Evolutionary conservation across 2,113 vertebrate species (phyloP).

Genomic region (Leucopsar rothschildi): DNA sequence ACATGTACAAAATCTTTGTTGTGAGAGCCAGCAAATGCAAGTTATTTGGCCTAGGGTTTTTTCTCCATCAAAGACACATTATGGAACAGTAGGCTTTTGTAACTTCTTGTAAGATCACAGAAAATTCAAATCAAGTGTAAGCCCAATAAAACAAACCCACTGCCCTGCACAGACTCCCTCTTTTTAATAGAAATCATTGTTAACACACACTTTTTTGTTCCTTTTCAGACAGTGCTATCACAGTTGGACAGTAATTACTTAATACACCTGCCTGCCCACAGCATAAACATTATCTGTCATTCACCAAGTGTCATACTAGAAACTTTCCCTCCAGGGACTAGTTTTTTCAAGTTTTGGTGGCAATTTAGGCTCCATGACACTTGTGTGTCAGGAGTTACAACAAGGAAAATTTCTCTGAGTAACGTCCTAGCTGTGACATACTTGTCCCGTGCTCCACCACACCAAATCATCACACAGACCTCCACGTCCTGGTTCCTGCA

Average conservation of each 20-base stretch:
- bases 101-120: background rate
- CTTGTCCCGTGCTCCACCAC: background rate
- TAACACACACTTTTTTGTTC: background rate
- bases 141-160: background rate
- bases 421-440: accelerated
- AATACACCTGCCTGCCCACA: background rate
- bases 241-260: background rate
- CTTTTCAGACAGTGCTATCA: background rate
- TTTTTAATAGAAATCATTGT: background rate
- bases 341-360: background rate
- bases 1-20: background rate
- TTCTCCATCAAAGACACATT: background rate
- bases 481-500: background rate
- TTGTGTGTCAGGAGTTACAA: background rate
- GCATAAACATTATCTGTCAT: background rate
- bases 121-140: background rate
- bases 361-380: background rate
- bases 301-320: background rate
- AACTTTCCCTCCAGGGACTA: background rate
- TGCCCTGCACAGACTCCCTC: background rate
- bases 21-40: background rate
- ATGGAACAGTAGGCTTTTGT: background rate
- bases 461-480: background rate
- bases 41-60: background rate
- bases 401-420: background rate